Evolutionary conservation across 2,888 invertebrate species (phyloP), one percentile per base, ranked within the genome.

Genomic region (Hemaris fuciformis): DNA sequence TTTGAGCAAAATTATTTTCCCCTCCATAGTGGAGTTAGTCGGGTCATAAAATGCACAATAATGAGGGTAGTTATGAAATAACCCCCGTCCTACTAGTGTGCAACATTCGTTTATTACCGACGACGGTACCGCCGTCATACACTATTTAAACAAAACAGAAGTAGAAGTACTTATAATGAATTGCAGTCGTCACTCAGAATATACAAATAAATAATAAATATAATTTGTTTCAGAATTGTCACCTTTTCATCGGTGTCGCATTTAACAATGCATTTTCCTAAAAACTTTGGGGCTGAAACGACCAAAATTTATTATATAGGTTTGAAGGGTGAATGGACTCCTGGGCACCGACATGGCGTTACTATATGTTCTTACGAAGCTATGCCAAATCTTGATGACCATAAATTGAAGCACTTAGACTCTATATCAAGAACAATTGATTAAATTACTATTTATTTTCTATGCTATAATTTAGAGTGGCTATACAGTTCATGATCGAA

Each of bases 291-390:
- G 22, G 94, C 93, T 18, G 97, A 97, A n/a, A 94, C 89, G 58
- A 97, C 98, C 1, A 95, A 94, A 79, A 95, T 99, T 66, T 97
- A 96, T 83, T 99, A 99, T 82, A 99, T 99, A 79, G 99, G 98
- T 10, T 93, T 99, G 45, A 95, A 96, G 82, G 99, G 99, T 22
- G 99, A 99, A 91, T 99, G 96, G 93, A 94, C 94, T 10, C 95
- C 96, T 79, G 96, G 95, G 0, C 97, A 96, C 77, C 93, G 95
- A 70, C 98, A 98, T 83, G 98, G 98, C 58, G 97, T 99, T 0
- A 96, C 97, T 1, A 97, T 99, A 76, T 97, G 98, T 79, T 96
- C 95, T 57, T 99, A 99, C 85, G 99, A 99, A 90, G 89, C 96
- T 0, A 93, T 95, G 63, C 97, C 99, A 15, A 98, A 97, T 87